Percentiles rank a stretch among this genome's conserved stretches.
phyloP scores from a whole-genome alignment of 2,888 invertebrate species.

The Mycalesis mineus region DNA sequence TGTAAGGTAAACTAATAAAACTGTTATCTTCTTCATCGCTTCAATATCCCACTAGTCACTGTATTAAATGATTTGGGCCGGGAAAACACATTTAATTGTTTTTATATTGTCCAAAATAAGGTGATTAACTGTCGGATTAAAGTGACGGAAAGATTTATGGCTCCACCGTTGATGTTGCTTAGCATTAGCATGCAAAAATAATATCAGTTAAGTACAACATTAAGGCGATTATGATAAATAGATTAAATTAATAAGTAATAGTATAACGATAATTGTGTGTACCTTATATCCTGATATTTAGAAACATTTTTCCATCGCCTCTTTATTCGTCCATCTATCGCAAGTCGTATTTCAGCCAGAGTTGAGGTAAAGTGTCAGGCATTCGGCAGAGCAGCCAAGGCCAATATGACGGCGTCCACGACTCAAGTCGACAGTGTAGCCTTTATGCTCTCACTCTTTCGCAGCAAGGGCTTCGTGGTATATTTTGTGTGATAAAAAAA shows the following conservation, averaged over 20 bases:
- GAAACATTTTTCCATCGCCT: no score
- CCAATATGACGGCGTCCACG: no score
- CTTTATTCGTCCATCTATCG: no score
- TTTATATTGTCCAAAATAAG: background rate
- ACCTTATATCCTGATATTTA: no score
- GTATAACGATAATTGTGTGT: background rate
- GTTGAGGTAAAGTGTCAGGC: no score
- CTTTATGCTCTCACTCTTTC: no score
- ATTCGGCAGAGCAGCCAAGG: no score
- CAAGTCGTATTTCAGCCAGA: no score
- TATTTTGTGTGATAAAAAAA: no score
- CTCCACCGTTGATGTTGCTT: background rate
- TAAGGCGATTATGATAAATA: background rate
- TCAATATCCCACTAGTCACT: background rate
- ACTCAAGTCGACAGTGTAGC: no score
- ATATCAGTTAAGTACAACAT: background rate
- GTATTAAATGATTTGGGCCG: background rate
- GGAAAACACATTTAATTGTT: background rate
- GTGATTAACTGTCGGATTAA: background rate
- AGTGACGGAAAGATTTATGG: background rate
- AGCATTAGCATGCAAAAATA: background rate
- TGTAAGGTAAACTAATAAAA: background rate
- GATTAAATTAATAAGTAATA: background rate
- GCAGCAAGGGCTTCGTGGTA: no score
- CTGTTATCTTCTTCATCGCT: background rate